Conservation (phyloP, 1,140 invertebrate species). For the Aphis craccivora region DNA sequence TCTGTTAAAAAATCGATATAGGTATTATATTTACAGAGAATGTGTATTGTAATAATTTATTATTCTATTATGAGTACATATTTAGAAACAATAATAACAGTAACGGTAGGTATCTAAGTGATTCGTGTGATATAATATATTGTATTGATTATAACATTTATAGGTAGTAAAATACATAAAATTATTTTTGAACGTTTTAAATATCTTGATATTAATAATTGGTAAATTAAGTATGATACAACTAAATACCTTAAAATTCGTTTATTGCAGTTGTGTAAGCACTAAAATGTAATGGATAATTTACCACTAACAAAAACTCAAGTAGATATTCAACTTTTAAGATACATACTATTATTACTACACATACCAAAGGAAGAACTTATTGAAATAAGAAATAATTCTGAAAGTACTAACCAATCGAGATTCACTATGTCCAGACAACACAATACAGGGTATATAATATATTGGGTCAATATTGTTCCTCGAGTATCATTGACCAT, state of each 20-base stretch:
- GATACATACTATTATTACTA: constrained; percentile 26
- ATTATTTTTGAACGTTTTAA: not conserved
- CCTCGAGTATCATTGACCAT: not conserved
- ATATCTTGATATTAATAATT: not conserved
- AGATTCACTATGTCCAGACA: not conserved
- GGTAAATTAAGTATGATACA: not conserved
- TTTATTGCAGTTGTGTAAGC: not conserved
- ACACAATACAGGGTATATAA: not conserved
- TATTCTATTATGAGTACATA: not conserved
- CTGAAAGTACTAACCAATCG: not conserved
- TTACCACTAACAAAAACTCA: not conserved
- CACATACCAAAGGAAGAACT: not conserved
- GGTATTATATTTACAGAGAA: not conserved
- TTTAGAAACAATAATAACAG: not conserved
- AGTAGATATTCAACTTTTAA: constrained; percentile 1
- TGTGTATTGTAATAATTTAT: too few species aligned
- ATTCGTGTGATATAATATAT: not conserved
- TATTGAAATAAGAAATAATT: not conserved
- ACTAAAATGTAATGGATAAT: not conserved
- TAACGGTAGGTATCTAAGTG: constrained; percentile 3
- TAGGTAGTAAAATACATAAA: not conserved
- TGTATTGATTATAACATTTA: not conserved
- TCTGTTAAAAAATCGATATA: not conserved
- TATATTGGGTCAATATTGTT: too few species aligned
- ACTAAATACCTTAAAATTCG: not conserved